These are phyloP conservation scores for Leptoclinus maculatus DNA, from an alignment of 2,797 vertebrate species.

Conservation along the genomic window DNA sequence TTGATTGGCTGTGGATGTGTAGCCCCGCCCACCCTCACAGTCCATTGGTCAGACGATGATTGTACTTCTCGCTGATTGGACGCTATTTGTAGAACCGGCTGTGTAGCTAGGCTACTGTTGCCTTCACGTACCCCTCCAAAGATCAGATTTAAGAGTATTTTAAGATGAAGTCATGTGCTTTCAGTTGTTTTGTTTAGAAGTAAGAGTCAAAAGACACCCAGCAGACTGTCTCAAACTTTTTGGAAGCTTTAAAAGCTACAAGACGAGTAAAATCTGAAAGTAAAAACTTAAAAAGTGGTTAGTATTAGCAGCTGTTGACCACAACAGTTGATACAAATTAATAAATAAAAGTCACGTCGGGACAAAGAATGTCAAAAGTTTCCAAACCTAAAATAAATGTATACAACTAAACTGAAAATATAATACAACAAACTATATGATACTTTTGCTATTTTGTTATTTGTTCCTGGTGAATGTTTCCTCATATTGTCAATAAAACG, in stretches of 20 bases:
- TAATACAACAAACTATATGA: no score
- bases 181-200: not conserved
- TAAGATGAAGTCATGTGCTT: not conserved
- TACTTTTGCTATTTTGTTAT: not conserved
- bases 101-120: constrained; percentile 73
- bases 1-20: constrained; percentile 48
- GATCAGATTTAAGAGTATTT: not conserved
- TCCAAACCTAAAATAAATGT: not conserved
- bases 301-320: not conserved
- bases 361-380: not conserved
- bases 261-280: not conserved
- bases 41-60: constrained; percentile 35
- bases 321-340: no score
- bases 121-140: constrained; percentile 32
- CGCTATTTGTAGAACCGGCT: constrained; percentile 70
- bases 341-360: not conserved
- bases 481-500: not conserved
- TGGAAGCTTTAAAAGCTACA: not conserved
- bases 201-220: accelerated
- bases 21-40: constrained; percentile 30
- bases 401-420: not conserved
- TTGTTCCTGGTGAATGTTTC: not conserved
- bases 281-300: not conserved
- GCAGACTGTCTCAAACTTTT: not conserved
- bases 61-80: constrained; percentile 55